Percentiles rank a stretch among this genome's conserved stretches.
These are phyloP conservation scores for Drosophila mimetica DNA, from an alignment of 2,888 invertebrate genomes.

Conservation along the genomic window DNA sequence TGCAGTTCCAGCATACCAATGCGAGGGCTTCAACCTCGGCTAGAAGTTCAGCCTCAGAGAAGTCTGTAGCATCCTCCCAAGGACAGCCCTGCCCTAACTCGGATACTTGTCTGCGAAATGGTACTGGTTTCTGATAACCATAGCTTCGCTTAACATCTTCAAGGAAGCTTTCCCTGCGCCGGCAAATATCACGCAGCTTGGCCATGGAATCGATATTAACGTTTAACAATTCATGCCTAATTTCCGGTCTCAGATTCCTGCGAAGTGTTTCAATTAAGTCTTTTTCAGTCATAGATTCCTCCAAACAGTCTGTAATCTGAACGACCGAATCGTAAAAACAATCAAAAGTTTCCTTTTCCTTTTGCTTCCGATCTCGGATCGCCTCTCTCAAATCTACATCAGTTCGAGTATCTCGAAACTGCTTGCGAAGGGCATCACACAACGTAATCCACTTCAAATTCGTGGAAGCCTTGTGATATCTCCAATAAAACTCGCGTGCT, in stretches of 20 bases:
- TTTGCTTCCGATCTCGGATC: conserved; percentile 2
- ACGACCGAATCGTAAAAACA: background rate
- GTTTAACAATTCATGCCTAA: background rate
- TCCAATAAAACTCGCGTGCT: background rate
- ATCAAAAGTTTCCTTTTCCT: background rate
- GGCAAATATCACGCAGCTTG: background rate
- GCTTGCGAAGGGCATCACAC: background rate
- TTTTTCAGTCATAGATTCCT: too few species aligned
- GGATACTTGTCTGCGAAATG: background rate
- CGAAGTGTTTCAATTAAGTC: too few species aligned
- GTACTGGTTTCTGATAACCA: background rate
- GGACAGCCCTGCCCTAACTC: background rate
- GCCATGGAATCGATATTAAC: background rate
- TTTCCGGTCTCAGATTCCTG: too few species aligned
- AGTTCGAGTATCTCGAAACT: background rate
- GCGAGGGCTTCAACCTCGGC: background rate
- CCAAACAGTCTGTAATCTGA: background rate
- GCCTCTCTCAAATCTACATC: background rate
- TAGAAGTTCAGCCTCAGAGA: background rate
- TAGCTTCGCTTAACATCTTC: background rate
- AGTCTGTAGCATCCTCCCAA: background rate
- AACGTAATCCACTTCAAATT: background rate
- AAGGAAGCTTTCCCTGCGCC: background rate
- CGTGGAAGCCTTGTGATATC: background rate
- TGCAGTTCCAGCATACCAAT: conserved; percentile 1